Evolutionary conservation across 2,113 vertebrate species (phyloP).

Genomic region (Peromyscus maniculatus): DNA sequence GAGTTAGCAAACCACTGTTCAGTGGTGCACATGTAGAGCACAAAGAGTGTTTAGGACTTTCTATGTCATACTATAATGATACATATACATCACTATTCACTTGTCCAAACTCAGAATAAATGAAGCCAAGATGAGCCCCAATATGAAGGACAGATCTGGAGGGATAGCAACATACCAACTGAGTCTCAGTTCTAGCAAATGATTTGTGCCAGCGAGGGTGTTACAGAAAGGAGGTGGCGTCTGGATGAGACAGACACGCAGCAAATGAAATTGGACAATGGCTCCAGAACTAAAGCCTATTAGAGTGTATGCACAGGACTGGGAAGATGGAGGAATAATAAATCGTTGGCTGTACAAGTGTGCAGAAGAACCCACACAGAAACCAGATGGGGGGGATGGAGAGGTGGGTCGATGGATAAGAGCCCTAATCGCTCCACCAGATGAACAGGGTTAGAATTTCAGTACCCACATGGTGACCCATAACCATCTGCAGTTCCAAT

Average conservation of each 20-base stretch:
- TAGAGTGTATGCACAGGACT: too few relatives aligned
- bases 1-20: neutral
- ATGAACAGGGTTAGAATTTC: neutral
- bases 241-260: too few relatives aligned
- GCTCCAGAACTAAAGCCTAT: neutral
- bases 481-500: neutral
- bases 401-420: neutral
- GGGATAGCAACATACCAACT: neutral
- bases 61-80: neutral
- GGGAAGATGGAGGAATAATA: neutral
- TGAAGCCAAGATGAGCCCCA: neutral
- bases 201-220: too few relatives aligned
- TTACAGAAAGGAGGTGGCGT: neutral
- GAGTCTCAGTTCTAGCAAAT: neutral
- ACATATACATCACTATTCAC: neutral
- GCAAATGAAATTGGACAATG: neutral
- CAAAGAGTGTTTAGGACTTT: neutral
- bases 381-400: neutral
- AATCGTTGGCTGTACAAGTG: neutral
- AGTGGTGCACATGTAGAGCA: accelerated
- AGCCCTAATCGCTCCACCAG: neutral
- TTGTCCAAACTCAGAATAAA: neutral
- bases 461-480: neutral
- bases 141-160: neutral
- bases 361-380: neutral